Percentiles rank a stretch among this genome's conserved stretches.
These are phyloP conservation scores for Geophilus truncorum DNA, from an alignment of 2,888 invertebrate genomes.

Conservation along the genomic window DNA sequence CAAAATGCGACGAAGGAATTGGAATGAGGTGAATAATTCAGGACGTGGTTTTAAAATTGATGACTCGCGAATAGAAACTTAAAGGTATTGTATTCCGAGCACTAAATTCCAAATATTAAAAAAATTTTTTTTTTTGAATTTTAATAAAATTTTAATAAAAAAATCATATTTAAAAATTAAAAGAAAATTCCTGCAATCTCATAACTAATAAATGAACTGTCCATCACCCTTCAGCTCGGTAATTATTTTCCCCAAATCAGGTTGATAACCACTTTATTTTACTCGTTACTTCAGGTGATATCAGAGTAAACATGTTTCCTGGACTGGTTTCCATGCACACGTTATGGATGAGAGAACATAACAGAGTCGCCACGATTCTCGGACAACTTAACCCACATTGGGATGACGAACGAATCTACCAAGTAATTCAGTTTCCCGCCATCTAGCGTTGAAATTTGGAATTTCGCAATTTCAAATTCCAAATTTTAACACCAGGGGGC, in stretches of 20 bases:
- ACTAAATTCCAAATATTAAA: neutral
- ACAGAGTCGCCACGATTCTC: slow-evolving; percentile 34
- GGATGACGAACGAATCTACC: slow-evolving; percentile 38
- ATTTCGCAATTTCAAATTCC: too few relatives aligned
- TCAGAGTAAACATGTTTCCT: slow-evolving; percentile 37
- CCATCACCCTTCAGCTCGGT: too few relatives aligned
- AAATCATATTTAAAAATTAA: neutral
- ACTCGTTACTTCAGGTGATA: slow-evolving; percentile 34
- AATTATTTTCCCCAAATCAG: neutral
- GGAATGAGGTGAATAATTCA: neutral
- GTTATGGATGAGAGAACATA: slow-evolving; percentile 38
- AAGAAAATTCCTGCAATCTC: too few relatives aligned
- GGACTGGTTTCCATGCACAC: slow-evolving; percentile 37
- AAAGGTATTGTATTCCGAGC: neutral
- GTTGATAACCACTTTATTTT: neutral
- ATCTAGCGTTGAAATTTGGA: too few relatives aligned
- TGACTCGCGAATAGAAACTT: neutral
- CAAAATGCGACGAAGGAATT: neutral
- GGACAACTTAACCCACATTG: slow-evolving; percentile 39
- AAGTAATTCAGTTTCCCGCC: too few relatives aligned
- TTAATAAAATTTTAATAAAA: neutral
- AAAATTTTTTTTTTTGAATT: neutral
- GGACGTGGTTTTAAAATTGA: neutral
- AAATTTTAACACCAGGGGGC: too few relatives aligned
- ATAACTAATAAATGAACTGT: too few relatives aligned